phyloP scores from a whole-genome alignment of 2,888 invertebrate species.

The Drosophila nigricruria region DNA sequence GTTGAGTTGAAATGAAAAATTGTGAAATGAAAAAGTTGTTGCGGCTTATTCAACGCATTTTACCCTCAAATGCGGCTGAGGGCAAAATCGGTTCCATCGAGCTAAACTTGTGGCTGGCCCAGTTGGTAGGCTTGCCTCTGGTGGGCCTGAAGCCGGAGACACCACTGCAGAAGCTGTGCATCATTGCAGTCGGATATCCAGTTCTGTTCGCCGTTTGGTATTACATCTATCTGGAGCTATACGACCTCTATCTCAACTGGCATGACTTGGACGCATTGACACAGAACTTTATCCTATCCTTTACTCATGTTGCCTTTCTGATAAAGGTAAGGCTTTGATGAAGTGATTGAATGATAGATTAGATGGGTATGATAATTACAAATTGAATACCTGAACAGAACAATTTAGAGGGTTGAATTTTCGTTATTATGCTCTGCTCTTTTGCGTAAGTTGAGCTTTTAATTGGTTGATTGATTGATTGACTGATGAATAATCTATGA shows the following conservation, averaged over 20 bases:
- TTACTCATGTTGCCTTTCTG: slow-evolving; percentile 54
- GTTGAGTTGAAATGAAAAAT: background rate
- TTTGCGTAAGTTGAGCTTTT: too few relatives aligned
- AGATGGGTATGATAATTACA: background rate
- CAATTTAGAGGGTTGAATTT: too few relatives aligned
- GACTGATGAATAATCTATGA: too few relatives aligned
- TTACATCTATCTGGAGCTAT: slow-evolving; percentile 51
- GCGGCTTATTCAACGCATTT: slow-evolving; percentile 29
- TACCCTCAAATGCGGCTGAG: slow-evolving; percentile 61
- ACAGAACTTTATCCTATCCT: slow-evolving; percentile 58
- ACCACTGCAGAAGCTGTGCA: slow-evolving; percentile 10
- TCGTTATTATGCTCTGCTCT: too few relatives aligned
- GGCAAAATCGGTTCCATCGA: slow-evolving; percentile 75
- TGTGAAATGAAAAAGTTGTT: slow-evolving; percentile 45
- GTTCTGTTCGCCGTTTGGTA: slow-evolving; percentile 28
- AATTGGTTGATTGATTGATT: too few relatives aligned
- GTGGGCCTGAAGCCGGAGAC: slow-evolving; percentile 63
- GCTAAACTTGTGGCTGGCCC: slow-evolving; percentile 71
- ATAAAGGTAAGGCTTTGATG: slow-evolving; percentile 44
- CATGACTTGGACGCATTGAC: slow-evolving; percentile 56
- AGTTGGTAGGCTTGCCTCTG: slow-evolving; percentile 69
- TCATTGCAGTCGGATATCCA: slow-evolving; percentile 40
- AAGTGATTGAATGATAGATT: background rate
- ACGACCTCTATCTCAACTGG: slow-evolving; percentile 49
- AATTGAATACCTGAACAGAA: background rate